Conservation (phyloP, 2,888 invertebrate genomes). For the Caenorhabditis drosophilae region DNA sequence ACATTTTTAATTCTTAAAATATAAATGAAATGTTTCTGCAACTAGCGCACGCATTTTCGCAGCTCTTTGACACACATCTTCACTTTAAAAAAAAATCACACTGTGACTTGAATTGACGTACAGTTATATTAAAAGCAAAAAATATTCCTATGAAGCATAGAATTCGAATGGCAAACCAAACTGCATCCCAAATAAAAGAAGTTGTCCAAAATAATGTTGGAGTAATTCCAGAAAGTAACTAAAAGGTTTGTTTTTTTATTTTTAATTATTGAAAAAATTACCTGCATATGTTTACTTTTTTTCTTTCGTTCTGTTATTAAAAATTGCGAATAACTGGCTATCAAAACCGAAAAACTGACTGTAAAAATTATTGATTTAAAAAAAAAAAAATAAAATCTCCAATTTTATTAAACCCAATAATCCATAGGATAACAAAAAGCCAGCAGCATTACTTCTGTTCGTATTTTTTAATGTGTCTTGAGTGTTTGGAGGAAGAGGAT, state of each 20-base stretch:
- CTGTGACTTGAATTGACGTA: neutral
- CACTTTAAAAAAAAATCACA: too few species aligned
- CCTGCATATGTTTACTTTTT: slow-evolving; percentile 64
- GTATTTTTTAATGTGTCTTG: slow-evolving; percentile 50
- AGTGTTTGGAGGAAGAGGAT: slow-evolving; percentile 54
- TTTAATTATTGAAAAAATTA: too few species aligned
- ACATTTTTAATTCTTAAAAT: neutral
- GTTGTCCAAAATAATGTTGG: slow-evolving; percentile 62
- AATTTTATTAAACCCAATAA: too few species aligned
- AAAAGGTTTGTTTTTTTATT: too few species aligned
- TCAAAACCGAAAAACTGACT: slow-evolving; percentile 40
- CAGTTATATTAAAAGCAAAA: slow-evolving; percentile 48
- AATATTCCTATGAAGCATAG: slow-evolving; percentile 51
- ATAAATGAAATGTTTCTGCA: too few species aligned
- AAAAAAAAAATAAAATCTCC: too few species aligned
- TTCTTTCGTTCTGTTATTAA: slow-evolving; percentile 63
- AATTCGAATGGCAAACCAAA: slow-evolving; percentile 51
- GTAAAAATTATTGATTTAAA: neutral
- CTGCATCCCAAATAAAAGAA: slow-evolving; percentile 57
- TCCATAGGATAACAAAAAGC: slow-evolving; percentile 28
- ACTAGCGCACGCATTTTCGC: too few species aligned
- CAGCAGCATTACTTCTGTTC: slow-evolving; percentile 17
- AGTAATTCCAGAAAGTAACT: slow-evolving; percentile 54
- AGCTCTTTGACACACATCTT: too few species aligned
- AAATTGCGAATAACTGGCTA: slow-evolving; percentile 55